Evolutionary conservation across 2,888 invertebrate species (phyloP), one percentile per base, ranked within the genome.

Genomic region (Leptinotarsa peninsularis): DNA sequence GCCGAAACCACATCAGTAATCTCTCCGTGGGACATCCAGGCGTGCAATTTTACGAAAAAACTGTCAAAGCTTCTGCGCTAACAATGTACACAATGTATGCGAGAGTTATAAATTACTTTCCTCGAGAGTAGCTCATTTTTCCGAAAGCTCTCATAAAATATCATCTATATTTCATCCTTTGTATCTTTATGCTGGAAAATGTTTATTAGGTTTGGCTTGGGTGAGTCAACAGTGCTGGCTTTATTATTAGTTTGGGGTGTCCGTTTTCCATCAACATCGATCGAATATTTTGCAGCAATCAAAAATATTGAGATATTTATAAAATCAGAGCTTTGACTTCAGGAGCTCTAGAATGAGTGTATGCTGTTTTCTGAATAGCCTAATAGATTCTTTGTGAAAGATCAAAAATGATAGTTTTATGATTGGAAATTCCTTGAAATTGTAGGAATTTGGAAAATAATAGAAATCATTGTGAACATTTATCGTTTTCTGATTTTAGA

Each of bases 51-150:
- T n/a, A 13, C 23, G 68, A 50, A 68, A 68, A 68, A 68, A 68
- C 68, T 68, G 68, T 68, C 49, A 27, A 68, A 68, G 68, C 68
- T 50, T 15, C 33, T 43, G 21, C 27, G 50, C 54, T 52, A 52
- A 68, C 49, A 68, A 27, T 68, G 49, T 68, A 54, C 68, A 68
- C 68, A 68, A 52, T 68, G 54, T 68, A 52, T 68, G 68, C 54
- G 52, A 13, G 50, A 54, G 50, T 68, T 52, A 68, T 68, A 68
- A 68, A 68, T 68, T 50, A 68, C 68, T 68, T 52, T 50, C 50
- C 68, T 54, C 15, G 54, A 27, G 63, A 63, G 63, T 63, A 63
- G 68, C 52, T 68, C 68, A 52, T 68, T 68, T 68, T 54, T 68
- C 52, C 17, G 21, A 52, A 68, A 50, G 27, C 68, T 27, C 54